Evolutionary conservation across 1,140 invertebrate genomes (phyloP).

Genomic region (Episyrphus balteatus): DNA sequence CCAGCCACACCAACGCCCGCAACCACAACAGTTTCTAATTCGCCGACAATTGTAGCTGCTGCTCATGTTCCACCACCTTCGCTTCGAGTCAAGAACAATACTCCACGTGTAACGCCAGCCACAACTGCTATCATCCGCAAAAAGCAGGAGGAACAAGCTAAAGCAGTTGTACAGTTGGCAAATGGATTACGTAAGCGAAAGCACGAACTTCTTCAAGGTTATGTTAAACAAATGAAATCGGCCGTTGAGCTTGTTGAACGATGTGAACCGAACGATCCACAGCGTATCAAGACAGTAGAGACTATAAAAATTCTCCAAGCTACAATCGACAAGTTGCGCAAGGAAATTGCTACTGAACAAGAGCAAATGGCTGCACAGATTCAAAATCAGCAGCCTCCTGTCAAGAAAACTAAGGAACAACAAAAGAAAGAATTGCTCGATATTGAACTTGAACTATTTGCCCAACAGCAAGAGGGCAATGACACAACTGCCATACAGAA

Average conservation of each 20-base stretch:
- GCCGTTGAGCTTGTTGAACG: constrained; percentile 30
- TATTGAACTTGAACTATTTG: constrained; percentile 33
- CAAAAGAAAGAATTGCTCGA: constrained; percentile 36
- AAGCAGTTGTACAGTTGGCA: constrained; percentile 31
- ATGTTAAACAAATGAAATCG: constrained; percentile 34
- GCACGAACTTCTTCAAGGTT: constrained; percentile 32
- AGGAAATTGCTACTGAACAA: constrained; percentile 33
- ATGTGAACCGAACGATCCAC: constrained; percentile 26
- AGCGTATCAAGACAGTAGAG: constrained; percentile 21
- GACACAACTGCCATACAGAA: constrained; percentile 34
- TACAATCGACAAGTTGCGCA: constrained; percentile 30
- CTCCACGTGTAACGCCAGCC: background rate
- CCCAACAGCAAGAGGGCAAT: constrained; percentile 35
- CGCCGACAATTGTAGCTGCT: background rate
- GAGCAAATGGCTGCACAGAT: constrained; percentile 33
- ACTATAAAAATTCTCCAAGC: constrained; percentile 33
- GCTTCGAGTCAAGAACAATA: constrained; percentile 14
- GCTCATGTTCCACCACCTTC: constrained; percentile 6
- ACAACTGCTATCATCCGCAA: constrained; percentile 23
- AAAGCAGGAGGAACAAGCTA: constrained; percentile 35
- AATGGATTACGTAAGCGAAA: constrained; percentile 33
- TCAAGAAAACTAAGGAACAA: constrained; percentile 35
- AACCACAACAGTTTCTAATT: constrained; percentile 12
- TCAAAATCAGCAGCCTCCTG: constrained; percentile 17
- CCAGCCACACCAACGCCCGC: constrained; percentile 8